Evolutionary conservation across 2,797 vertebrate species (phyloP).

Genomic region (Podarcis lilfordi): DNA sequence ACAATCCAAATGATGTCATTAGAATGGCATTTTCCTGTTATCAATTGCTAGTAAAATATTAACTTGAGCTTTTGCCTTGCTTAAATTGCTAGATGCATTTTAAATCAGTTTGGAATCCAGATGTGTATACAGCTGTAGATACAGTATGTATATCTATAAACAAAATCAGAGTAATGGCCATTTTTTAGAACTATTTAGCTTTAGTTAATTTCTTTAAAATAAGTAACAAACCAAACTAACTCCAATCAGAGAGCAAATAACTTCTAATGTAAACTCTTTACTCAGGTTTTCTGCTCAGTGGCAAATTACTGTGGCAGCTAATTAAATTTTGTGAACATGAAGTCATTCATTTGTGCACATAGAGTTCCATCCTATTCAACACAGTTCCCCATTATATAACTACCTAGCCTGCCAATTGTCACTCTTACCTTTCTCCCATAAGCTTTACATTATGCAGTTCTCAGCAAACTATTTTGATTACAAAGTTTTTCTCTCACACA

Average conservation of each 20-base stretch:
- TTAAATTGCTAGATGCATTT: constrained; percentile 40
- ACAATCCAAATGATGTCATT: constrained; percentile 17
- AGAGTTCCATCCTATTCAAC: background rate
- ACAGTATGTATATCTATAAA: background rate
- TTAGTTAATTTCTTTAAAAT: background rate
- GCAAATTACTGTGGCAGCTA: background rate
- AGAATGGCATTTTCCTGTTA: constrained; percentile 13
- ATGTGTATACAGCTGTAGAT: background rate
- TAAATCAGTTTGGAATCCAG: background rate
- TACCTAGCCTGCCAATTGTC: background rate
- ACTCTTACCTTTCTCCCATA: background rate
- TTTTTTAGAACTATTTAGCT: background rate
- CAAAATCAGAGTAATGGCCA: background rate
- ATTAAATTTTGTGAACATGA: background rate
- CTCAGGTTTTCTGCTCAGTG: background rate
- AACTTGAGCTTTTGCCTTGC: background rate
- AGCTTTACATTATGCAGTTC: too few species aligned
- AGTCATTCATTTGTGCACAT: background rate
- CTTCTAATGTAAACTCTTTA: background rate
- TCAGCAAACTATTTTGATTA: too few species aligned
- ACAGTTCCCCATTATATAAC: background rate
- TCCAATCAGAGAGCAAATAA: background rate
- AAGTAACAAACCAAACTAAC: background rate
- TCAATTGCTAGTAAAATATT: constrained; percentile 32
- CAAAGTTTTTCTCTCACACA: too few species aligned